Conservation (phyloP, 2,797 vertebrate genomes). For the Anabacerthia variegaticeps region DNA sequence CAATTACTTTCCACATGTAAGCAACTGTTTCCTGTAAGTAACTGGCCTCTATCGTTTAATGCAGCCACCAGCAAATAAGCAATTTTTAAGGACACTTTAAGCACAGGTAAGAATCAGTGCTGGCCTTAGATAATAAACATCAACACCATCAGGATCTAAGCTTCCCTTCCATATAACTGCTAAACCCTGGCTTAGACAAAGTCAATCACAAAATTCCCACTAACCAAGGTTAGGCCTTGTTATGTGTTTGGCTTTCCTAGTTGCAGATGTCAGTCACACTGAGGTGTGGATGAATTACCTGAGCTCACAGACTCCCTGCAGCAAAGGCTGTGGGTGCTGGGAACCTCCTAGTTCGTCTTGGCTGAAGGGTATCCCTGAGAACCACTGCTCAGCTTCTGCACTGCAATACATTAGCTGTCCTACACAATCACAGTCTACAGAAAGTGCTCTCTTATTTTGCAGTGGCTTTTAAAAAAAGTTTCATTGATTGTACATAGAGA, state of each 20-base stretch:
- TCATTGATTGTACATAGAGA: not conserved
- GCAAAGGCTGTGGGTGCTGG: not conserved
- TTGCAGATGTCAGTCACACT: not conserved
- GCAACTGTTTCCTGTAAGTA: not conserved
- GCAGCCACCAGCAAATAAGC: not conserved
- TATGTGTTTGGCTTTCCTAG: not conserved
- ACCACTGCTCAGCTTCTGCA: not conserved
- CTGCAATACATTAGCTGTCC: fast-evolving
- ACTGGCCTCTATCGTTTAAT: not conserved
- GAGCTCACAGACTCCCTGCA: not conserved
- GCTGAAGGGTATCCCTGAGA: not conserved
- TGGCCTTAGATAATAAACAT: not conserved
- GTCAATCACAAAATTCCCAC: not conserved
- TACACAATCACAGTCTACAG: not conserved
- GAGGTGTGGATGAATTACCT: fast-evolving
- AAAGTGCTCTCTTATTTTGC: not conserved
- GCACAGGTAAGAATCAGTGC: not conserved
- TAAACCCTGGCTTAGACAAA: not conserved
- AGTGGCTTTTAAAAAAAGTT: not conserved
- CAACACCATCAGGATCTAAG: not conserved
- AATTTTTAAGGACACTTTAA: not conserved
- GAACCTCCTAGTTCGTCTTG: not conserved
- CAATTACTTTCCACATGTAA: not conserved
- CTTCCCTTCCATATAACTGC: not conserved
- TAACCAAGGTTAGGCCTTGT: not conserved